Evolutionary conservation across 2,888 invertebrate species (phyloP).

Genomic region (Acleris cristana): DNA sequence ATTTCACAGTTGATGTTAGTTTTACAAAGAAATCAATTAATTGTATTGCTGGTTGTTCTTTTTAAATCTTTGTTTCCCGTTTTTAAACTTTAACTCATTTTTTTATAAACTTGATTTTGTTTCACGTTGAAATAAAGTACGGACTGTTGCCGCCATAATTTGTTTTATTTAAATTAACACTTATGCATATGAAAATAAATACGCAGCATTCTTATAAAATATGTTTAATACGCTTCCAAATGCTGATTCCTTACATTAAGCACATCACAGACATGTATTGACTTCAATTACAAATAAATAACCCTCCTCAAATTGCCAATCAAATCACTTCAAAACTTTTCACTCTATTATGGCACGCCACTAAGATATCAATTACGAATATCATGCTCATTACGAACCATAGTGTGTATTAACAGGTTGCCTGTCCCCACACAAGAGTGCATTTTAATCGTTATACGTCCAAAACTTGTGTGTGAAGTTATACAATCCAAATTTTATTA

Average conservation of each 20-base stretch:
- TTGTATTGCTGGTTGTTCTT: background rate
- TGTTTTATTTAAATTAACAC: background rate
- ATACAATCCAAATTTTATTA: no score
- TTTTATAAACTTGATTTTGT: conserved; percentile 18
- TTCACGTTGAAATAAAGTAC: conserved; percentile 34
- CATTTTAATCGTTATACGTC: no score
- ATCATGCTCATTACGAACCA: no score
- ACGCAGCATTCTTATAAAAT: conserved; percentile 19
- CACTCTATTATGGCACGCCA: conserved; percentile 32
- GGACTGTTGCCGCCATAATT: conserved; percentile 33
- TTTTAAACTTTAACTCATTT: conserved; percentile 8
- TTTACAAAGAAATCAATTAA: background rate
- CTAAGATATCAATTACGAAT: background rate
- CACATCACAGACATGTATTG: conserved; percentile 72
- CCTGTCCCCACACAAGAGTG: no score
- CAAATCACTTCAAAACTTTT: conserved; percentile 31
- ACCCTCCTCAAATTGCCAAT: conserved; percentile 51
- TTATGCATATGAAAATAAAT: conserved; percentile 2
- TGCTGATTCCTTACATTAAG: conserved; percentile 52
- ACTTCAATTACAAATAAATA: conserved; percentile 58
- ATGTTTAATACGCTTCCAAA: conserved; percentile 30
- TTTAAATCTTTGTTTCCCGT: background rate
- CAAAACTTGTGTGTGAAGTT: no score
- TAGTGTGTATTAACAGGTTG: no score
- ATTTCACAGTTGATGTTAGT: no score